phyloP scores from a whole-genome alignment of 1,140 invertebrate genomes.

The roundworm (Caenorhabditis elegans) region DNA sequence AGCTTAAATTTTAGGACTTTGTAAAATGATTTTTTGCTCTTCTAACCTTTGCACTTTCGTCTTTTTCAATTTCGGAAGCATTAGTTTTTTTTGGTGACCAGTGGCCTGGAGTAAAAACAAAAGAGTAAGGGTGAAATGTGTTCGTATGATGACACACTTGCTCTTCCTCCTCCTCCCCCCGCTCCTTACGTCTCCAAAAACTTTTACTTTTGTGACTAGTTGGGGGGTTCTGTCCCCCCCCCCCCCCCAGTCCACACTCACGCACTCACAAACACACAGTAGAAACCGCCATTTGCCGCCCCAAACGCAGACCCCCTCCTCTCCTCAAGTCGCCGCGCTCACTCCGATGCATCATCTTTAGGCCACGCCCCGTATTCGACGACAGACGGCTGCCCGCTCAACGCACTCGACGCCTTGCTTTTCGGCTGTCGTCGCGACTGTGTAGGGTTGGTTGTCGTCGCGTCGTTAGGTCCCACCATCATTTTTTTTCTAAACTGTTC shows the following conservation, averaged over 20 bases:
- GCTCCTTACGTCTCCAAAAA: not conserved
- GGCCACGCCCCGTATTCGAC: not conserved
- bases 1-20: not conserved
- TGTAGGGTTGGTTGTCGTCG: constrained; percentile 29
- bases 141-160: not conserved
- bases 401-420: constrained; percentile 25
- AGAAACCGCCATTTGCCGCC: constrained; percentile 12
- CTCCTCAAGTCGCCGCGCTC: constrained; percentile 9
- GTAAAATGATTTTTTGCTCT: not conserved
- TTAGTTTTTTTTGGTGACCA: too few species aligned
- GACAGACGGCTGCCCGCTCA: not conserved
- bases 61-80: too few species aligned
- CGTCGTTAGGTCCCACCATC: constrained; percentile 1
- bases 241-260: too few species aligned
- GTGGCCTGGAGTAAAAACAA: too few species aligned
- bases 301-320: not conserved
- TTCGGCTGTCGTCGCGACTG: constrained; percentile 19
- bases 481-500: too few species aligned
- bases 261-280: too few species aligned
- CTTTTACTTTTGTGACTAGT: constrained; percentile 22
- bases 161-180: not conserved
- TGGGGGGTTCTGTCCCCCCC: too few species aligned
- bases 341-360: constrained; percentile 20
- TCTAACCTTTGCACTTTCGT: not conserved
- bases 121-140: not conserved